Evolutionary conservation across 1,140 invertebrate genomes (phyloP).

Genomic region (Tetragonula clypearis): DNA sequence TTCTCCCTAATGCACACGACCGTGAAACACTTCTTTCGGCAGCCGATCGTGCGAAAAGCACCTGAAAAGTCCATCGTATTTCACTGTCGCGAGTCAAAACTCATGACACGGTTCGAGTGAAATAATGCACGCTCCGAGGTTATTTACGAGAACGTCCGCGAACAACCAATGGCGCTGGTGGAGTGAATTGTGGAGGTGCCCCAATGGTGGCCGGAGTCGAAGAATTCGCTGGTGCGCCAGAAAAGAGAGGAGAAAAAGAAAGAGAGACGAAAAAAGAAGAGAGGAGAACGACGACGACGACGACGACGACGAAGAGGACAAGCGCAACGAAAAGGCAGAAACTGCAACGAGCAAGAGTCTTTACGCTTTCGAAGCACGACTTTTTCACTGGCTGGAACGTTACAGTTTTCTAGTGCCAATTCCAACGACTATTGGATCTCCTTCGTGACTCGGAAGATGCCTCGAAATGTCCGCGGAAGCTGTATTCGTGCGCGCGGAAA

Average conservation of each 20-base stretch:
- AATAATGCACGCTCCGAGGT: slow-evolving; percentile 66
- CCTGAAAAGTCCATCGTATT: slow-evolving; percentile 59
- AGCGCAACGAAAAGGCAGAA: not conserved
- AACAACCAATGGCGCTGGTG: slow-evolving; percentile 54
- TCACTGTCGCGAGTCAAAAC: slow-evolving; percentile 69
- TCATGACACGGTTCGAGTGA: slow-evolving; percentile 60
- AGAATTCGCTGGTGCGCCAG: slow-evolving; percentile 56
- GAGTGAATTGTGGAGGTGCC: slow-evolving; percentile 61
- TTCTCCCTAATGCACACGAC: not conserved
- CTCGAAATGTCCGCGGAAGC: not conserved
- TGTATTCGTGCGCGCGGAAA: not conserved
- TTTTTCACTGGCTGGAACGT: slow-evolving; percentile 61
- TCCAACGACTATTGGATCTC: slow-evolving; percentile 61
- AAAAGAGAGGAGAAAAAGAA: slow-evolving; percentile 8
- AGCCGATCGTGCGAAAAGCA: slow-evolving; percentile 32
- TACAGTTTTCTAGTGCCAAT: slow-evolving; percentile 61
- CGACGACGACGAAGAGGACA: slow-evolving; percentile 41
- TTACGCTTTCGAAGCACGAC: slow-evolving; percentile 62
- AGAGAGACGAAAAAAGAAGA: not conserved
- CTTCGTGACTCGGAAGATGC: slow-evolving; percentile 55
- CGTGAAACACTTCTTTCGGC: slow-evolving; percentile 24
- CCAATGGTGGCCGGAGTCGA: slow-evolving; percentile 41
- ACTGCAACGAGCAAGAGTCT: slow-evolving; percentile 38
- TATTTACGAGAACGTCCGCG: slow-evolving; percentile 66
- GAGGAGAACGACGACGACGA: slow-evolving; percentile 27